Evolutionary conservation across 2,888 invertebrate genomes (phyloP).

Genomic region (Mallateleia sp.): DNA sequence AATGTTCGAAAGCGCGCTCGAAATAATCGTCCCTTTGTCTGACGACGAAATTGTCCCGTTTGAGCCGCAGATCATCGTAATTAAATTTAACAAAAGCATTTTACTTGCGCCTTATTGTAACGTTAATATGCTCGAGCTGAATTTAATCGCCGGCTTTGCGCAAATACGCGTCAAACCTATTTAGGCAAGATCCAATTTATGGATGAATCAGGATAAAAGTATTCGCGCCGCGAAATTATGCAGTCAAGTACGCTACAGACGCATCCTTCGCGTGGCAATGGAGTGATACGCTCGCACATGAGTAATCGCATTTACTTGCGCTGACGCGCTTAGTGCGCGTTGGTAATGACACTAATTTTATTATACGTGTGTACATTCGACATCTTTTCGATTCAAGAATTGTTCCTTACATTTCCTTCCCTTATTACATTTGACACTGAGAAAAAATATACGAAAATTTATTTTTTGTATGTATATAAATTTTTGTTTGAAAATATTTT

Average conservation of each 20-base stretch:
- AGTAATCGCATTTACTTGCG: conserved; percentile 60
- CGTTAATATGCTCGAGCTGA: conserved; percentile 22
- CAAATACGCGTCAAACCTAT: conserved; percentile 40
- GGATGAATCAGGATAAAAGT: conserved; percentile 56
- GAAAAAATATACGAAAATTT: no score
- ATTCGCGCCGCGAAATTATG: conserved; percentile 35
- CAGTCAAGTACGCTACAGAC: conserved; percentile 16
- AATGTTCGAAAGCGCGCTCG: not conserved
- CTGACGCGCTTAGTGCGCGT: conserved; percentile 35
- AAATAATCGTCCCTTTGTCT: conserved; percentile 49
- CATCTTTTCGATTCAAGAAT: conserved; percentile 19
- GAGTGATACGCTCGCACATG: conserved; percentile 33
- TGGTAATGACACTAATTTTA: conserved; percentile 55
- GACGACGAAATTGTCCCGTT: conserved; percentile 41
- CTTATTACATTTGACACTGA: no score
- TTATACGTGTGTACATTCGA: conserved; percentile 27
- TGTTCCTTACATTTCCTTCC: no score
- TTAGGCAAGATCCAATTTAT: conserved; percentile 34
- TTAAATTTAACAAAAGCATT: conserved; percentile 45
- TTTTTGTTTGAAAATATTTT: no score
- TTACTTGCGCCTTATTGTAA: conserved; percentile 34
- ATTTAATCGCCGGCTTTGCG: conserved; percentile 48
- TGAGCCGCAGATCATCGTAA: conserved; percentile 23
- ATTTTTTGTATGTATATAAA: no score
- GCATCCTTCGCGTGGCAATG: conserved; percentile 34